Base-by-base conservation (phyloP, 2,888 invertebrate genomes). In the Drosophila mulleri region DNA sequence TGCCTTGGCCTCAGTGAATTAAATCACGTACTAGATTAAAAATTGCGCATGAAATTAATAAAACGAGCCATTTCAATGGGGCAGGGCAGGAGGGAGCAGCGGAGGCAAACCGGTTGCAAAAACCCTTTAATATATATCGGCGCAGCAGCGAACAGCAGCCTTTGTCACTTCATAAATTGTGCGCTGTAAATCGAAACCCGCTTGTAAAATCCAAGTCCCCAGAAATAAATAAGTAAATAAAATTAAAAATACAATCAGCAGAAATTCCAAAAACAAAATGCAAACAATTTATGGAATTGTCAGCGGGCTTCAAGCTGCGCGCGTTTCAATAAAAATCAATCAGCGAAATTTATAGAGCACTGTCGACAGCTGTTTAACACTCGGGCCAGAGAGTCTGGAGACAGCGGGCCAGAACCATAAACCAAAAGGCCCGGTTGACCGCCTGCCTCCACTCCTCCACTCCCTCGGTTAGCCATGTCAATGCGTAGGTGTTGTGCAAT, bases 21-120 rank as follows among this genome's bases (percentile, higher is more conserved):
- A 90, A 92, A 91, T 92, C 92, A 92, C 92, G 92, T 92, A 91
- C 91, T 85, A 91, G 91, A 92, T 91, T 92, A 92, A 92, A 92
- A 92, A 92, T 91, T 92, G 92, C 84, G 89, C 92, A 91, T 92
- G 90, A 92, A 92, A 92, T 92, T 92, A 92, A 89, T 90, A 92
- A 89, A 91, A 41, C 67, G 35, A 67, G 66, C 52, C 44, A 23
- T 54, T 67, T 66, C 74, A 67, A 70, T 23, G 12, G 47, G 26
- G 66, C 60, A 45, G n/a, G 41, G 12, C 12, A 20, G 35, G 20
- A 23, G 0, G 5, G 50, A 2, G 48, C 4, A 58, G 14, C 12
- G 11, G 41, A 42, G 16, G 20, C 53, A 48, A 87, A 87, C 88
- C 74, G 76, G 88, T 84, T 78, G 48, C 9, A 18, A 59, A 59